Evolutionary conservation across 64 coral and sea anemone species (phyloP).

Genomic region (Dendrophyllia cribrosa): DNA sequence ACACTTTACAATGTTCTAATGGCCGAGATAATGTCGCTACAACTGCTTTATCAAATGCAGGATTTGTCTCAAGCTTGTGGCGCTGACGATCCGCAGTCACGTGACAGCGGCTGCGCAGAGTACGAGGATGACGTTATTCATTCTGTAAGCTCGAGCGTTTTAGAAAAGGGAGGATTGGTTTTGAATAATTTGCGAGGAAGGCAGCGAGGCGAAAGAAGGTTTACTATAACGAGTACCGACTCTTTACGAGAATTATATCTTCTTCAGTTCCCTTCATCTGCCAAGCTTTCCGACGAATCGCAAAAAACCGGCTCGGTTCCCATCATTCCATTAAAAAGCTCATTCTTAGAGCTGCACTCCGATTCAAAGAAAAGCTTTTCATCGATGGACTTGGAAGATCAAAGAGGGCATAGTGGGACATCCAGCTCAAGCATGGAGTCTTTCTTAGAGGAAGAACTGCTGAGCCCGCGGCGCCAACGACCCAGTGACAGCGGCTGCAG

Average conservation of each 20-base stretch:
- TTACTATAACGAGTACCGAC: conserved; percentile 77
- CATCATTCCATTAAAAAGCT: conserved; percentile 14
- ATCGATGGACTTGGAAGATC: conserved; percentile 26
- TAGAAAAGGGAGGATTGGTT: conserved; percentile 90
- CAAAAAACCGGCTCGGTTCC: conserved; percentile 22
- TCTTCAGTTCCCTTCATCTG: conserved; percentile 55
- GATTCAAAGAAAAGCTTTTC: conserved; percentile 70
- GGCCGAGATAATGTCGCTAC: conserved; percentile 95
- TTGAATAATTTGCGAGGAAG: conserved; percentile 73
- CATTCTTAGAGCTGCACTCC: conserved; percentile 20
- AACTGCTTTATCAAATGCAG: conserved; percentile 93
- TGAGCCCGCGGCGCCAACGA: conserved; percentile 53
- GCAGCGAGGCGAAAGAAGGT: conserved; percentile 70
- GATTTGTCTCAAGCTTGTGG: conserved; percentile 83
- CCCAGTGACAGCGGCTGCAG: conserved; percentile 92
- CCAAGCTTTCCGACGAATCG: conserved; percentile 36
- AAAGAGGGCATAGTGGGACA: not conserved
- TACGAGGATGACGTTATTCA: conserved; percentile 89
- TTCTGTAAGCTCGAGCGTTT: conserved; percentile 73
- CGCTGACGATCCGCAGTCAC: conserved; percentile 52
- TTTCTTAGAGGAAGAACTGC: conserved; percentile 82
- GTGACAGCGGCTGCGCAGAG: conserved; percentile 89
- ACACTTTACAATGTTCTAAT: conserved; percentile 90
- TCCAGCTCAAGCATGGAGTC: conserved; percentile 85
- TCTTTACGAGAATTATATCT: conserved; percentile 79